Percentiles rank a stretch among this genome's conserved stretches.
These are phyloP conservation scores for Phenacoccus solenopsis DNA, from an alignment of 1,140 invertebrate genomes.

Conservation along the genomic window DNA sequence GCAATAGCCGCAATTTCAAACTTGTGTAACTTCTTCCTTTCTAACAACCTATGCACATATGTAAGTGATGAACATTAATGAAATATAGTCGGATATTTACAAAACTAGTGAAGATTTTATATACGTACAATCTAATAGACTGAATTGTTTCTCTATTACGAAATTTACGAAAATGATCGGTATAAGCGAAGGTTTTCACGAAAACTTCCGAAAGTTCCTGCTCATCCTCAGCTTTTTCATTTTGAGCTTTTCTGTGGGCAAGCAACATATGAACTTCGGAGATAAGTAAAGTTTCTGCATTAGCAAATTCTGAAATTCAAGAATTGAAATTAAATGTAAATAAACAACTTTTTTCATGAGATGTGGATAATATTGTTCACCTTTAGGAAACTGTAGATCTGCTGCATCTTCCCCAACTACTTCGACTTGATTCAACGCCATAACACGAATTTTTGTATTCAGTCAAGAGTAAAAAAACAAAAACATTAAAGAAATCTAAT, in stretches of 20 bases:
- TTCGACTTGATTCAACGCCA: constrained; percentile 19
- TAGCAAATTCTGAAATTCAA: constrained; percentile 89
- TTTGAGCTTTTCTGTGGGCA: constrained; percentile 93
- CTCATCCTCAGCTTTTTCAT: constrained; percentile 95
- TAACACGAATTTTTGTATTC: no score
- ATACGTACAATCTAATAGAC: constrained; percentile 70
- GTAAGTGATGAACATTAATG: constrained; percentile 21
- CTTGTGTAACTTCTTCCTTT: constrained; percentile 93
- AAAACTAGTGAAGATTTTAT: background rate
- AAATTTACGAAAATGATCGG: constrained; percentile 89
- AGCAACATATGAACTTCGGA: constrained; percentile 97
- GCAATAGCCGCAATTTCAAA: constrained; percentile 96
- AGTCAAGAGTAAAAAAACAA: no score
- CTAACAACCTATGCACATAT: constrained; percentile 55
- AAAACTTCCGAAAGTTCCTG: constrained; percentile 98
- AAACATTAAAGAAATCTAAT: no score
- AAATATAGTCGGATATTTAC: background rate
- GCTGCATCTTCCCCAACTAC: constrained; percentile 70
- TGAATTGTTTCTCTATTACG: constrained; percentile 97
- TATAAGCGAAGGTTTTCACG: constrained; percentile 94
- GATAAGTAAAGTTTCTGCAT: constrained; percentile 92
- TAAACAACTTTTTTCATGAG: background rate
- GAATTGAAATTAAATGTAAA: constrained; percentile 31
- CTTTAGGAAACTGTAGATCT: constrained; percentile 76
- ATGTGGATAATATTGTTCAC: constrained; percentile 39